These are phyloP conservation scores for Samia ricini DNA, from an alignment of 1,140 invertebrate species.

Conservation along the genomic window DNA sequence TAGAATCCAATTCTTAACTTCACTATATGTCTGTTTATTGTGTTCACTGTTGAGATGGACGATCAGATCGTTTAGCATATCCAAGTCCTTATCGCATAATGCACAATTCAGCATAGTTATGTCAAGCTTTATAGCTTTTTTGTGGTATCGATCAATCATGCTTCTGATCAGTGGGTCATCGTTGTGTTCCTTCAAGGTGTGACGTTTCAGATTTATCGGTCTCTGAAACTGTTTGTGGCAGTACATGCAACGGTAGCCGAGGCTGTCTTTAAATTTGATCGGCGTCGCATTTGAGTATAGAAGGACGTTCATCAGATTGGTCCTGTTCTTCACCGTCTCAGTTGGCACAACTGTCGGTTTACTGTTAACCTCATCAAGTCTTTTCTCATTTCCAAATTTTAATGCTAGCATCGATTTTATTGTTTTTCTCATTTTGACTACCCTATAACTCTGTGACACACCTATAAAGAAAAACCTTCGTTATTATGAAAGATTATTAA, in stretches of 20 bases:
- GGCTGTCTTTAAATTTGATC: too few relatives aligned
- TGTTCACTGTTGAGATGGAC: conserved; percentile 47
- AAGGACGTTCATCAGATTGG: too few relatives aligned
- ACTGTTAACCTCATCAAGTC: too few relatives aligned
- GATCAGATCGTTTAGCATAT: conserved; percentile 40
- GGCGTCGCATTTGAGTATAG: too few relatives aligned
- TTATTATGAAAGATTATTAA: too few relatives aligned
- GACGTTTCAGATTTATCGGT: conserved; percentile 46
- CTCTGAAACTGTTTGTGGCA: conserved; percentile 42
- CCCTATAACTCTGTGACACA: neutral
- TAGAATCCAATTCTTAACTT: conserved; percentile 43
- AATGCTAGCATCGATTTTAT: neutral
- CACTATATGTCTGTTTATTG: conserved; percentile 35
- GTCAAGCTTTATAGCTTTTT: conserved; percentile 54
- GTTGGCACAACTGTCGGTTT: too few relatives aligned
- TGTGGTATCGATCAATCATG: conserved; percentile 37
- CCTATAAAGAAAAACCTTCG: conserved; percentile 3
- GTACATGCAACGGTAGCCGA: conserved; percentile 57
- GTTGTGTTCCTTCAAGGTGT: conserved; percentile 52
- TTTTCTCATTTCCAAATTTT: neutral
- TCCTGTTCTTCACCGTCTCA: too few relatives aligned
- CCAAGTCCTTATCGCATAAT: conserved; percentile 36
- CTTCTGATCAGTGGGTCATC: conserved; percentile 42
- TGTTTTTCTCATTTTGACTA: neutral
- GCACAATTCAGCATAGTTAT: conserved; percentile 49